Evolutionary conservation across 2,888 invertebrate genomes (phyloP), one percentile per base, ranked within the genome.

Genomic region (Eristalis pertinax): DNA sequence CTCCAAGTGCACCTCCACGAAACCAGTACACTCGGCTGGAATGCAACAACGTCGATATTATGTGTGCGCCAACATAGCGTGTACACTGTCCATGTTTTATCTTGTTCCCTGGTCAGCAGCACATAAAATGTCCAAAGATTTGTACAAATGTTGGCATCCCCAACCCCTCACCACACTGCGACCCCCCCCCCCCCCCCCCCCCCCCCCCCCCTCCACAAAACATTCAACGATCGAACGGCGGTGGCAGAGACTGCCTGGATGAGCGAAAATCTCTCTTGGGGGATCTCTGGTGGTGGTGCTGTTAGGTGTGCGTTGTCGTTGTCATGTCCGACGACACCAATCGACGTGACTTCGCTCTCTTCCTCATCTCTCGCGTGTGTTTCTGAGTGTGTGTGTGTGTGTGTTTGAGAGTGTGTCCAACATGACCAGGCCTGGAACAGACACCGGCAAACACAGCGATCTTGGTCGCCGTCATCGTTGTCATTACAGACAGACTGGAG

Each of bases 241-340:
- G 50, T 50, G 50, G 50, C 50, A 50, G n/a, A 50, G 50, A 8
- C 50, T 19, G 50, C 43, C 43, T n/a, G 43, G 43, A 43, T 0
- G 60, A 68, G 43, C 26, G 22, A 70, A 56, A 80, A 75, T 64
- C 70, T 69, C 60, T 38, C 32, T 50, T 63, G 58, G 64, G 68
- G 68, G 43, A 70, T 38, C 70, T 77, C 15, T 60, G 62, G 15
- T 76, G 32, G 41, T 76, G 75, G 24, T 70, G 72, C 70, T 77
- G 79, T 70, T 64, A 63, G 60, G 60, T 26, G 60, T 75, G 75
- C 76, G 87, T 87, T 84, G 84, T 88, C 87, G 88, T 84, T 88
- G 88, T 88, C 88, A 88, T 88, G 88, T 88, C 79, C 76, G 77
- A 84, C 80, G 88, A 88, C 88, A 88, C 88, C 88, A 88, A 84